Evolutionary conservation across 2,113 vertebrate species (phyloP), one percentile per base, ranked within the genome.

Genomic region (Axis porcinus): DNA sequence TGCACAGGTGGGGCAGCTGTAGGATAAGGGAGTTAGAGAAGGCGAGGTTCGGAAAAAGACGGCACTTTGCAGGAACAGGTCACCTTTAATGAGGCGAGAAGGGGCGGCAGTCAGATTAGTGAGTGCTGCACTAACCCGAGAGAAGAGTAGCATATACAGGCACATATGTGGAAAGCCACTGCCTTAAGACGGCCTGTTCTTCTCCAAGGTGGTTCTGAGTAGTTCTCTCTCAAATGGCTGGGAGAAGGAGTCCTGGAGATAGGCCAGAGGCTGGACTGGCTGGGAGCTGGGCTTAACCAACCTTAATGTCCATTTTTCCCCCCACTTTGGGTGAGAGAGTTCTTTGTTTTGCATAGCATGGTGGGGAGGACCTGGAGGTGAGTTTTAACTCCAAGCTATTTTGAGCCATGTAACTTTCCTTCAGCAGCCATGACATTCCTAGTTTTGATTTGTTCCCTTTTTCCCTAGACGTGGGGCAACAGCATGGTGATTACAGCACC

Each of bases 401-500:
- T 40, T 74, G 67, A 40, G 67, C 36, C 9, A 0, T 23, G 0
- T 74, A 40, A 40, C 19, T 74, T 74, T 23, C n/a, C n/a, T 74
- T 70, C 21, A 23, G 19, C 43, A 4, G 11, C 40, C 28, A 23
- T 28, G 36, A 0, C 33, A 3, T 16, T 11, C 17, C 54, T 62
- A 43, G 15, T 1, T 15, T 47, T 6, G 11, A 52, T 74, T 12
- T 23, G 45, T 30, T n/a, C 10, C 0, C 54, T 57, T 27, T 54
- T n/a, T 13, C 33, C 60, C 25, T 19, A 16, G 67, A 12, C 2
- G 8, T 19, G 55, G 23, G 40, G 5, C 58, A 12, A 25, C 10
- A 58, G 60, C 12, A 0, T 9, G 17, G 0, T 28, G 64, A 17
- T 40, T 13, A 15, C 1, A 50, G 17, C 57, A 9, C 14, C 33